These are phyloP conservation scores for Alloscopus bannaensis DNA, from an alignment of 2,888 invertebrate species.

Conservation along the genomic window DNA sequence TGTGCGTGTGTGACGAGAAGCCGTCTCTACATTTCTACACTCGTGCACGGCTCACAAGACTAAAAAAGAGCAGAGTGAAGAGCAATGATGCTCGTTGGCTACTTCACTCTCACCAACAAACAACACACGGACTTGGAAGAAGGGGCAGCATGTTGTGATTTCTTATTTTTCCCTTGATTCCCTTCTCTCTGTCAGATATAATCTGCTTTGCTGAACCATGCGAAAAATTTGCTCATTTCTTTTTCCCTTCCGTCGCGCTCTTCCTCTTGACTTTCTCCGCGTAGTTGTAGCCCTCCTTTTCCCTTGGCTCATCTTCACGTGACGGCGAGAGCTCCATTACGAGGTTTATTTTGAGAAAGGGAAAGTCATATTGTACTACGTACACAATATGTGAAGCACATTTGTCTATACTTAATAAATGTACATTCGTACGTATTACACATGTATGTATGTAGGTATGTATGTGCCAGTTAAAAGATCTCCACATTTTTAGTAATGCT, in stretches of 20 bases:
- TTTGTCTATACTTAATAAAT: too few relatives aligned
- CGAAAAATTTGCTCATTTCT: slow-evolving; percentile 46
- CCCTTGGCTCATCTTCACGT: slow-evolving; percentile 41
- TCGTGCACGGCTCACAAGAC: background rate
- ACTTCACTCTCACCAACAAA: slow-evolving; percentile 22
- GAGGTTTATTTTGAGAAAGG: slow-evolving; percentile 11
- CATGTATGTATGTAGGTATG: too few relatives aligned
- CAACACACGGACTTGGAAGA: slow-evolving; percentile 3
- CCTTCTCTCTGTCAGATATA: slow-evolving; percentile 34
- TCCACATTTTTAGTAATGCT: background rate
- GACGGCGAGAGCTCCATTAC: slow-evolving; percentile 31
- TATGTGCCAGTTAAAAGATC: too few relatives aligned
- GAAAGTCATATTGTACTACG: background rate
- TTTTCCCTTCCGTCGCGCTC: background rate
- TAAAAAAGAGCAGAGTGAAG: too few relatives aligned
- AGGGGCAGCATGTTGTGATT: slow-evolving; percentile 30
- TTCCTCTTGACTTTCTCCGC: slow-evolving; percentile 29
- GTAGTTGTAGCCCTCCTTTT: slow-evolving; percentile 12
- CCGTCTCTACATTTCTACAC: slow-evolving; percentile 14
- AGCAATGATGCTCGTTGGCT: slow-evolving; percentile 24
- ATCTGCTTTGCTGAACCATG: slow-evolving; percentile 51
- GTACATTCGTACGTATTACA: too few relatives aligned
- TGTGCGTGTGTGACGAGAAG: slow-evolving; percentile 38
- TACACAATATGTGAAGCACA: background rate
- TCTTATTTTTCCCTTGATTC: slow-evolving; percentile 55